Evolutionary conservation across 2,888 invertebrate genomes (phyloP).

Genomic region (Polydrusus tereticollis): DNA sequence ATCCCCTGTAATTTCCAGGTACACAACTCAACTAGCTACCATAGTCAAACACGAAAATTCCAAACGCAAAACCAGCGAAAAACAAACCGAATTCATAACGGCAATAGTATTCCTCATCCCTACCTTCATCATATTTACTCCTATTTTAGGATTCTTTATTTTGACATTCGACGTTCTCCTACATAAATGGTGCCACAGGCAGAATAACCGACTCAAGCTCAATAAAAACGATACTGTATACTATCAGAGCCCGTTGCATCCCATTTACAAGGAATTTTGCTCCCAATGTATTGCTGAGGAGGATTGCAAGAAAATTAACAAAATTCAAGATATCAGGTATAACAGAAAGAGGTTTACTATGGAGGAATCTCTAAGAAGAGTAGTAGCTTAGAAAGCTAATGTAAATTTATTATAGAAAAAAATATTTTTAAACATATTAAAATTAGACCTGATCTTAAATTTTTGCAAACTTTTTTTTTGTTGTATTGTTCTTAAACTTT

Average conservation of each 20-base stretch:
- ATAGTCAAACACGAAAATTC: conserved; percentile 27
- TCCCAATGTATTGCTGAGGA: conserved; percentile 38
- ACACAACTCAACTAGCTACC: conserved; percentile 22
- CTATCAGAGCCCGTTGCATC: conserved; percentile 47
- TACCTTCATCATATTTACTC: conserved; percentile 42
- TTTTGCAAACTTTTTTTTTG: too few relatives aligned
- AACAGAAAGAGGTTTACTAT: conserved; percentile 59
- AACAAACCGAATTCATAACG: conserved; percentile 37
- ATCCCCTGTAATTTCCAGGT: conserved; percentile 7
- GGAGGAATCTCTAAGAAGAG: conserved; percentile 60
- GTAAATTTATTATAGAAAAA: too few relatives aligned
- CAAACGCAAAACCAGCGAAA: conserved; percentile 24
- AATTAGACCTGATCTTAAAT: too few relatives aligned
- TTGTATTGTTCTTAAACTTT: too few relatives aligned
- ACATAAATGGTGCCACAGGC: conserved; percentile 45
- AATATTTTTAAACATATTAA: too few relatives aligned
- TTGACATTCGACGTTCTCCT: conserved; percentile 32
- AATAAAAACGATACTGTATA: conserved; percentile 26
- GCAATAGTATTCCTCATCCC: conserved; percentile 44
- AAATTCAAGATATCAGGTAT: conserved; percentile 75
- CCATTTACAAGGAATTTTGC: conserved; percentile 46
- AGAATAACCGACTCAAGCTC: conserved; percentile 30
- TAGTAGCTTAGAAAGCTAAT: conserved; percentile 55
- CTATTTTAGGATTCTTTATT: conserved; percentile 32
- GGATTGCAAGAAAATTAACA: conserved; percentile 68